phyloP scores from a whole-genome alignment of 2,797 vertebrate genomes.

The Arnoldichthys spilopterus region DNA sequence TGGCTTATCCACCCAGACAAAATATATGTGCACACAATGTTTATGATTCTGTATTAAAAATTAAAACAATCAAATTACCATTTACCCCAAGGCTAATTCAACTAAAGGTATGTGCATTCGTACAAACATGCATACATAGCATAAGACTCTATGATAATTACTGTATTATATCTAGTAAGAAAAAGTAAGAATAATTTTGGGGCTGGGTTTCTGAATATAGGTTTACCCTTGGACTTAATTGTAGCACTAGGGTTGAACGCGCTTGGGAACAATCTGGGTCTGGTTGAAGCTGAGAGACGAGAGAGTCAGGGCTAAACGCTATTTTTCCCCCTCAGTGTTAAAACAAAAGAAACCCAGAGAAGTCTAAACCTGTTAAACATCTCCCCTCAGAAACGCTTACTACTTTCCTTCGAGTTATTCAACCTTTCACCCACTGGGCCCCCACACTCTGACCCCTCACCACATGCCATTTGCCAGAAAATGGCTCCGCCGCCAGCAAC shows the following conservation, averaged over 20 bases:
- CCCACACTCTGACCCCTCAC: slow-evolving; percentile 81
- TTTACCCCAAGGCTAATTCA: no score
- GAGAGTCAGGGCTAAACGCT: not conserved
- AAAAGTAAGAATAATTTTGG: no score
- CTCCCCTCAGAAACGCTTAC: slow-evolving; percentile 77
- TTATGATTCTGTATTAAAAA: not conserved
- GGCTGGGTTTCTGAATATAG: no score
- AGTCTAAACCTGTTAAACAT: slow-evolving; percentile 73
- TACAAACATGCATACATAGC: no score
- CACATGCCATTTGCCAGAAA: slow-evolving; percentile 83
- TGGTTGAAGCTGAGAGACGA: not conserved
- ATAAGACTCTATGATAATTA: no score
- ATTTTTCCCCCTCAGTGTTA: slow-evolving; percentile 18
- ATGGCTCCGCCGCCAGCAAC: slow-evolving; percentile 76
- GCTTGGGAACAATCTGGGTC: not conserved
- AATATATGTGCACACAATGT: not conserved
- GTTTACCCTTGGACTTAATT: no score
- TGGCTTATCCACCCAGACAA: not conserved
- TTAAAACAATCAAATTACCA: not conserved
- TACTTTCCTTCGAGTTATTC: slow-evolving; percentile 86
- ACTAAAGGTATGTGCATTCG: no score
- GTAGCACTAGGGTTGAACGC: no score
- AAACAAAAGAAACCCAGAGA: slow-evolving; percentile 54
- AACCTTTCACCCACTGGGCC: slow-evolving; percentile 85
- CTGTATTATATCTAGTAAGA: no score